A percentile compares a stretch with the other conserved stretches of the same genome.
These are phyloP conservation scores for Pachyuromys duprasi DNA, from an alignment of 2,797 vertebrate genomes.

Conservation along the genomic window DNA sequence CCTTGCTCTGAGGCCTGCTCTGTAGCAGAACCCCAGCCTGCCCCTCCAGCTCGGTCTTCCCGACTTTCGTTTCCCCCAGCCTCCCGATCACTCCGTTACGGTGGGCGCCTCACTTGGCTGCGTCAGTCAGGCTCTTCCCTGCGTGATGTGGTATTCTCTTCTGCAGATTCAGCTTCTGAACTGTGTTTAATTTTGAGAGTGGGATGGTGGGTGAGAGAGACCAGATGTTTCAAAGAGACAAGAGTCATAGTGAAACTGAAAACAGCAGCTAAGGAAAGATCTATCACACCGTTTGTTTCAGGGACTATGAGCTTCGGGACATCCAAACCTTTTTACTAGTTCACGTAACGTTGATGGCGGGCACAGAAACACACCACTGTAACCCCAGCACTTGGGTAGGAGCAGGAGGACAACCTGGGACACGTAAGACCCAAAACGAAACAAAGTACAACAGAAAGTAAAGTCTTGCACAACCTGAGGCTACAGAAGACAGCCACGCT, in stretches of 20 bases:
- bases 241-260: conserved; percentile 69
- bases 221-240: conserved; percentile 60
- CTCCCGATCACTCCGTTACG: neutral
- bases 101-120: neutral
- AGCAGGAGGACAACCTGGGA: neutral
- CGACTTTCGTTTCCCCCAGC: neutral
- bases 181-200: conserved; percentile 51
- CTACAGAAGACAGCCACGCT: neutral
- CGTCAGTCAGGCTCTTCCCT: conserved; percentile 29
- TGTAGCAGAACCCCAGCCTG: no score
- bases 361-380: no score
- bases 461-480: neutral
- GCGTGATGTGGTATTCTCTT: neutral
- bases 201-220: conserved; percentile 53
- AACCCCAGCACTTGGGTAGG: neutral
- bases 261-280: conserved; percentile 29
- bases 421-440: neutral
- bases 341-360: neutral
- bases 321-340: neutral
- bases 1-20: neutral
- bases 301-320: neutral
- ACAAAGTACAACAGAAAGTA: neutral
- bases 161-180: conserved; percentile 15
- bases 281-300: neutral
- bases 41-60: neutral